Conservation (phyloP, 1,140 invertebrate genomes). For the Brachionus sp. region DNA sequence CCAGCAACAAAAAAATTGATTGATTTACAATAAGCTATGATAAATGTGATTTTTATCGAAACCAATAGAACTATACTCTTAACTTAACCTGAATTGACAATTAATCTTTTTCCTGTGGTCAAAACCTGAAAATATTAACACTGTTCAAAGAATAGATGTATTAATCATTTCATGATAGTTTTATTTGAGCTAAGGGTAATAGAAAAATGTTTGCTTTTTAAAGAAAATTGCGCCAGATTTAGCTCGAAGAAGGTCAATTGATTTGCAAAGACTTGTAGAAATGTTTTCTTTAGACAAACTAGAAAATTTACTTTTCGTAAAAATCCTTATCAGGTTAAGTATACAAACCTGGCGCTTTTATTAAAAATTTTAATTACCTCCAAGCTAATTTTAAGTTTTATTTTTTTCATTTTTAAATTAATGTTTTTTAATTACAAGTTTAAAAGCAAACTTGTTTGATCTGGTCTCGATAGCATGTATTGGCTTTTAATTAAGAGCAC, state of each 20-base stretch:
- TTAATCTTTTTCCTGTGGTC: background rate
- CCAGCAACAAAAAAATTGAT: background rate
- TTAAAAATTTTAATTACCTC: background rate
- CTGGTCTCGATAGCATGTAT: slow-evolving; percentile 18
- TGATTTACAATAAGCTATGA: background rate
- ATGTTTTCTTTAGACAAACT: background rate
- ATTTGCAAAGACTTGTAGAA: slow-evolving; percentile 1
- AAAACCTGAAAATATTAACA: background rate
- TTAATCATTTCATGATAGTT: background rate
- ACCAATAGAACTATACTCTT: too few species aligned
- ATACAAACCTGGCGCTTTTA: background rate
- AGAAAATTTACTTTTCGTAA: background rate
- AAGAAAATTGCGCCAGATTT: background rate
- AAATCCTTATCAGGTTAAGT: background rate
- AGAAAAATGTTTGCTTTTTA: background rate
- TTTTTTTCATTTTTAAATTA: background rate
- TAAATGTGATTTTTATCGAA: slow-evolving; percentile 7
- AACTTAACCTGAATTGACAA: background rate
- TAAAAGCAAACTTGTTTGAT: background rate
- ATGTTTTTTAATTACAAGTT: background rate
- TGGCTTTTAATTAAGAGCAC: slow-evolving; percentile 9
- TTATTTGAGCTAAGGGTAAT: background rate
- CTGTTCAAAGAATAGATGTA: background rate
- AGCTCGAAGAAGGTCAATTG: background rate
- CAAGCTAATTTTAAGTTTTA: background rate